Evolutionary conservation across 1,140 invertebrate species (phyloP), one percentile per base, ranked within the genome.

Genomic region (Drosophila triauraria): DNA sequence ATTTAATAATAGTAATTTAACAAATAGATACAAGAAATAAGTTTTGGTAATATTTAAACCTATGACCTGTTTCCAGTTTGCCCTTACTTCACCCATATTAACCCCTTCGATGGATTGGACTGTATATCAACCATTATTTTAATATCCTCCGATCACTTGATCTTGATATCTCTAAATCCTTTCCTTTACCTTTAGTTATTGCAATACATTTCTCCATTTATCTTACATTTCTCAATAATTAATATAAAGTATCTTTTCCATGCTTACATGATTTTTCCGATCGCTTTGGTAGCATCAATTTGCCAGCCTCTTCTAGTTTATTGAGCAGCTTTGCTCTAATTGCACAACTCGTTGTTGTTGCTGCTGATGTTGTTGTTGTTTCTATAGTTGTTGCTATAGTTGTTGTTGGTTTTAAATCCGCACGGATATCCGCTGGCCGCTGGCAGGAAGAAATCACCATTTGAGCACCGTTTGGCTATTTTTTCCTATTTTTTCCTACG

Each of bases 391-490:
- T 42, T 42, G 44, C 10, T 65, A 35, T 7, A 63, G 64, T 38
- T 69, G 75, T n/a, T 88, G 69, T 68, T 58, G 77, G 82, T 76
- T 70, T 85, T 82, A 90, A 91, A 85, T 91, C 85, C 85, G 85
- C 86, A 91, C 85, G 85, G 85, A 90, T 90, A 90, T 90, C 85
- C 85, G 85, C 67, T 90, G 74, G 78, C 75, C 86, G 86, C 47
- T 72, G 70, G 86, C 85, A 90, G 85, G 85, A 90, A 90, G 85
- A 90, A 90, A 90, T 90, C 85, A 90, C 83, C 85, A 90, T 90
- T 90, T 90, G 85, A 91, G 61, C 85, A 90, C 82, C 85, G 86
- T 91, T 78, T 74, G 83, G 64, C 82, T 82, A 72, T 88, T 75
- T 81, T 78, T 75, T 71, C 85, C 76, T 77, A 56, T 44, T 58